Base-by-base conservation (phyloP, 2,888 invertebrate genomes). In the Nycteola revayana region DNA sequence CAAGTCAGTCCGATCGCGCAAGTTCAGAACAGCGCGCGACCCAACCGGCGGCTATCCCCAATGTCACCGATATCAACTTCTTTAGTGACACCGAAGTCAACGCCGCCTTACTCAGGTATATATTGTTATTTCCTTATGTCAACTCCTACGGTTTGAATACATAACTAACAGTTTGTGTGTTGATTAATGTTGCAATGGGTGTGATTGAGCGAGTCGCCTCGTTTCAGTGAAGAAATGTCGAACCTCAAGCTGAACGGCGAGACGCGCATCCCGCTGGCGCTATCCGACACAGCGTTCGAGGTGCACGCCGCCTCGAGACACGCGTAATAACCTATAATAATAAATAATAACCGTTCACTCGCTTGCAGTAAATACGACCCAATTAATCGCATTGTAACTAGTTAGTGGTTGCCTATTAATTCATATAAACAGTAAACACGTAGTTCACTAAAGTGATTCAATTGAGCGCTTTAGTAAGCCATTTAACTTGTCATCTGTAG, bases 71-170 rank as follows among this genome's bases (percentile, higher is more conserved):
- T 25, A 77, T 85, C 49, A 74, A 97, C 72, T 97, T 97, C 88
- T 98, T 96, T 83, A 98, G 98, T 70, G 98, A 98, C 70, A 95
- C 96, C 0, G 98, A 98, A 87, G 88, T 96, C 29, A 94, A 94
- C n/a, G 92, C 91, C 1, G 80, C 90, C 9, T 71, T 77, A 4
- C 82, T 90, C 26, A 93, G 92, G 89, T 93, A 68, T 70, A 89
- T 76, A 32, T 31, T 8, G 10, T 7, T 29, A 5, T 3, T 25
- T 7, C 8, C 17, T 9, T 22, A 32, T 25, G 20, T 31, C 18
- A 25, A 11, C 20, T 32, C 28, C 29, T 35, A 17, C 11, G 17
- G 20, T 34, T 23, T 22, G 20, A 14, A 14, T 24, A 25, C 25
- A 34, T 14, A 20, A 30, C 9, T 22, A 10, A 25, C 25, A 25